Evolutionary conservation across 2,113 vertebrate genomes (phyloP), one percentile per base, ranked within the genome.

Genomic region (Plotosus lineatus): DNA sequence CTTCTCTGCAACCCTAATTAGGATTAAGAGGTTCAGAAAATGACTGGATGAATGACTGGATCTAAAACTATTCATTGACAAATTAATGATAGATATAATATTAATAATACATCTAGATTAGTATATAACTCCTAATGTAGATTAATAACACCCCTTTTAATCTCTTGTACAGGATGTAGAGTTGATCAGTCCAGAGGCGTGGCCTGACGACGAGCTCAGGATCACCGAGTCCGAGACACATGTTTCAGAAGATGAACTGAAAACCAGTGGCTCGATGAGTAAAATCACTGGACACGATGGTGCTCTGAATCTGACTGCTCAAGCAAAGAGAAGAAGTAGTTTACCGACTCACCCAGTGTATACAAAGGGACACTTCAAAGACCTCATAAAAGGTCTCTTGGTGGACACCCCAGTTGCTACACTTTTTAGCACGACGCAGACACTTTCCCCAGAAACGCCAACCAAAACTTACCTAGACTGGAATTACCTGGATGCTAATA

Each of bases 171-270:
- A 76, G 88, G 89, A 77, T 85, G 91, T 28, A 31, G 89, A 1
- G 17, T 72, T 0, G 66, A 86, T 86, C 2, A 60, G 58, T 68
- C 90, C 91, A 58, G 88, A 93, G 0, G 72, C 90, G 36, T 96
- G 95, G 95, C 87, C 92, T 7, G 93, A 95, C 80, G 93, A 94
- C 36, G 95, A 97, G 82, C 89, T 97, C 82, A 96, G 94, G 90
- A 96, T 96, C 76, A 92, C 95, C 0, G 96, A 97, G 85, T 91
- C 95, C 51, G 95, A 97, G 83, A 93, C 95, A 60, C 93, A 95
- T 28, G 71, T 83, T 50, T 69, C 86, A 66, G 79, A 89, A 75
- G 88, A 89, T 26, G 88, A 87, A 3, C 86, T 85, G 5, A 90
- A 89, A 68, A 77, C 89, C 0, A 82, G 81, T 69, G 83, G 86